Evolutionary conservation across 2,888 invertebrate species (phyloP).

Genomic region (Xestia c-nigrum): DNA sequence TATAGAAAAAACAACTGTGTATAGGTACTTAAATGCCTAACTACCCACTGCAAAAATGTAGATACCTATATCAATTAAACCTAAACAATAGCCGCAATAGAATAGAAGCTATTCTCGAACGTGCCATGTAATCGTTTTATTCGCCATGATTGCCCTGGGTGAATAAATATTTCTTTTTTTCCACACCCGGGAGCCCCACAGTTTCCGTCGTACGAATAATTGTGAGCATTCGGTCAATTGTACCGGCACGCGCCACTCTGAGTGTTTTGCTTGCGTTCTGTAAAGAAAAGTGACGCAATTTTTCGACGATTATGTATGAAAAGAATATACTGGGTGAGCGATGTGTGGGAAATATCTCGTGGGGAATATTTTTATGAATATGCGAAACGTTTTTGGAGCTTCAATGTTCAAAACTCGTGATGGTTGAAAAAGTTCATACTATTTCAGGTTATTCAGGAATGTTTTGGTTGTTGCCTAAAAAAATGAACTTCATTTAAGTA

Average conservation of each 20-base stretch:
- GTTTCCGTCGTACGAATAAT: constrained; percentile 79
- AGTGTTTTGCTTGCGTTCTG: constrained; percentile 82
- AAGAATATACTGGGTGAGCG: constrained; percentile 48
- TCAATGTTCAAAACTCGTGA: not conserved
- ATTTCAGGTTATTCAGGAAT: not conserved
- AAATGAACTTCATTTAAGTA: not conserved
- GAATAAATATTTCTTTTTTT: constrained; percentile 84
- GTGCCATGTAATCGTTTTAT: constrained; percentile 82
- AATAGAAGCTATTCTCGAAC: constrained; percentile 73
- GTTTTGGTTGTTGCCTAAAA: no score
- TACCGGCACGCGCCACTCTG: constrained; percentile 83
- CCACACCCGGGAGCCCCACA: constrained; percentile 69
- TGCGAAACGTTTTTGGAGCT: not conserved
- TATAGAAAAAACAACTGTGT: no score
- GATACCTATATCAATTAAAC: constrained; percentile 12
- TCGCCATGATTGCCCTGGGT: constrained; percentile 81
- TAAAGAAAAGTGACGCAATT: constrained; percentile 69
- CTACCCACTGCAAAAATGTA: not conserved
- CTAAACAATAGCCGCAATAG: constrained; percentile 68
- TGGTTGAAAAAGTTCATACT: not conserved
- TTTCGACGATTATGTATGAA: constrained; percentile 58
- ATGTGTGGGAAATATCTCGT: constrained; percentile 45
- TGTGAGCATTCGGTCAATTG: constrained; percentile 79
- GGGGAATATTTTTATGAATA: constrained; percentile 28
- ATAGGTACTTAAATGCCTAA: not conserved